phyloP scores from a whole-genome alignment of 2,113 vertebrate species.

The Calyptommatus sinebrachiatus region DNA sequence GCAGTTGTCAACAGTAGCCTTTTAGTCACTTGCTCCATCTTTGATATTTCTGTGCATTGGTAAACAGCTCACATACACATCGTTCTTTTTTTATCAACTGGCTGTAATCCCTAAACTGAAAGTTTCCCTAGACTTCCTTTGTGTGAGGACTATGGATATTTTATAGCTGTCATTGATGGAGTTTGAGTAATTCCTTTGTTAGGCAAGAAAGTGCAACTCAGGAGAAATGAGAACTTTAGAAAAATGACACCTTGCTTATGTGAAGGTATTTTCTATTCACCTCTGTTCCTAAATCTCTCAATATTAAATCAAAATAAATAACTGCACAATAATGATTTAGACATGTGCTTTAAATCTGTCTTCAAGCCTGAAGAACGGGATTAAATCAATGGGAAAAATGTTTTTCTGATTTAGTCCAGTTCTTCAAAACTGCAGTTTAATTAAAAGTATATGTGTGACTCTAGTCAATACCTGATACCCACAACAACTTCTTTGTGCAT shows the following conservation, averaged over 20 bases:
- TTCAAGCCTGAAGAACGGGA: too few species aligned
- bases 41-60: too few species aligned
- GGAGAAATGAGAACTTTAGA: constrained; percentile 57
- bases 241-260: constrained; percentile 49
- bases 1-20: too few species aligned
- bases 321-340: constrained; percentile 23
- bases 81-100: constrained; percentile 28
- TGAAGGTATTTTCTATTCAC: neutral
- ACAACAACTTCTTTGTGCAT: neutral
- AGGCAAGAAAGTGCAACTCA: constrained; percentile 38
- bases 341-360: too few species aligned
- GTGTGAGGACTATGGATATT: constrained; percentile 47
- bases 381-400: too few species aligned
- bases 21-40: too few species aligned
- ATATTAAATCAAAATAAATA: neutral
- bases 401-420: too few species aligned
- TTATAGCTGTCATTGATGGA: constrained; percentile 47
- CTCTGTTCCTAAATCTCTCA: constrained; percentile 17
- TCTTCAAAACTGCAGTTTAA: too few species aligned
- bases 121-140: constrained; percentile 35
- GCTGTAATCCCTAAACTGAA: constrained; percentile 33
- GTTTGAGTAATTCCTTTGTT: constrained; percentile 51
- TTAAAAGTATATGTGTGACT: too few species aligned
- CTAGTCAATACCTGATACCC: constrained; percentile 28
- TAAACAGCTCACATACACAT: too few species aligned